Evolutionary conservation across 2,888 invertebrate genomes (phyloP).

Genomic region (Morpho achilles): DNA sequence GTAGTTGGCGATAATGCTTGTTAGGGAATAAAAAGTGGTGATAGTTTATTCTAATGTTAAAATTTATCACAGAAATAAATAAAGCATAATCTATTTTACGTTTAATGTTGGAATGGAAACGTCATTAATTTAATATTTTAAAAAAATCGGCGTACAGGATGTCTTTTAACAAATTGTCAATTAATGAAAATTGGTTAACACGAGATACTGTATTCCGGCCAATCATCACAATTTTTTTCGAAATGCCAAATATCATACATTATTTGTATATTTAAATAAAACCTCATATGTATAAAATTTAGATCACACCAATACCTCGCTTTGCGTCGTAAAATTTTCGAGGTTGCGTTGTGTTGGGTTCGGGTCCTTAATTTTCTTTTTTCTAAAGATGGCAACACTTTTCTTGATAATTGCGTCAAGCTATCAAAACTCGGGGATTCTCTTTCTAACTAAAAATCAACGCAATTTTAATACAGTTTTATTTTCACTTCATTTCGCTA

Average conservation of each 20-base stretch:
- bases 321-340: no score
- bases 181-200: slow-evolving; percentile 25
- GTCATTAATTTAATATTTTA: slow-evolving; percentile 2
- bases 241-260: slow-evolving; percentile 61
- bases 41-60: slow-evolving; percentile 43
- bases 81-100: slow-evolving; percentile 64
- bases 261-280: slow-evolving; percentile 42
- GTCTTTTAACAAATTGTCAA: slow-evolving; percentile 29
- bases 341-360: no score
- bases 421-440: no score
- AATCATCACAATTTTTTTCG: slow-evolving; percentile 49
- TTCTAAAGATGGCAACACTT: no score
- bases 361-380: no score
- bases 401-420: no score
- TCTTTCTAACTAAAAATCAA: no score
- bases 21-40: slow-evolving; percentile 51
- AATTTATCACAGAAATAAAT: slow-evolving; percentile 53
- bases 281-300: slow-evolving; percentile 66
- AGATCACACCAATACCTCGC: slow-evolving; percentile 39
- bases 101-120: slow-evolving; percentile 16
- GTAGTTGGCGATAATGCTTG: slow-evolving; percentile 67
- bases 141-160: slow-evolving; percentile 28
- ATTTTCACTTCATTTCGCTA: no score
- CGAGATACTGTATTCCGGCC: slow-evolving; percentile 29
- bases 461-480: no score